phyloP scores from a whole-genome alignment of 2,113 vertebrate genomes.

The Panthera leo region DNA sequence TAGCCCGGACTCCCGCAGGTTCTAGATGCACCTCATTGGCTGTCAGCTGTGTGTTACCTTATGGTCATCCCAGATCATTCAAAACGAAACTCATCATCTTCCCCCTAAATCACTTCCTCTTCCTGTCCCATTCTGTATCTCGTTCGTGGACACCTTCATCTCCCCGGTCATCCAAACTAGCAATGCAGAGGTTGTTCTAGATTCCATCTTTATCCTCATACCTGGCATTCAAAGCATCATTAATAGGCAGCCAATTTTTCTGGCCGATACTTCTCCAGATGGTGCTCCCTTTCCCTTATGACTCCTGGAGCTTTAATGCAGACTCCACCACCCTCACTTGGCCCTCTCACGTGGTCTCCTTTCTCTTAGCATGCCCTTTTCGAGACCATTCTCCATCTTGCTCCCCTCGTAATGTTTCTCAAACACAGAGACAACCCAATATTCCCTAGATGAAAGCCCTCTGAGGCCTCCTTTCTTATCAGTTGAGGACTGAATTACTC shows the following conservation, averaged over 20 bases:
- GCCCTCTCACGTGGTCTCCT: neutral
- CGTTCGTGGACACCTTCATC: neutral
- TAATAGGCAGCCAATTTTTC: neutral
- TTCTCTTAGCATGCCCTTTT: neutral
- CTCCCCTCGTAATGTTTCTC: neutral
- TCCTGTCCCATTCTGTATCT: neutral
- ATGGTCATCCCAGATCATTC: neutral
- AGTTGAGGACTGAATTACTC: neutral
- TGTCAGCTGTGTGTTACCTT: neutral
- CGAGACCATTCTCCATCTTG: neutral
- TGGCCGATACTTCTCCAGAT: neutral
- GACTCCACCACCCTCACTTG: neutral
- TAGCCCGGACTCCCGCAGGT: neutral
- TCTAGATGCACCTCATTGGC: neutral
- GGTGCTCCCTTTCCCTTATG: neutral
- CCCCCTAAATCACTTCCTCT: neutral
- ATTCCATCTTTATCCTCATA: neutral
- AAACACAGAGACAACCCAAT: neutral
- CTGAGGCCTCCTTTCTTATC: neutral
- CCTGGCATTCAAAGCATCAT: neutral
- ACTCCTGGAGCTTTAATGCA: neutral
- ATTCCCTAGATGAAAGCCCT: neutral
- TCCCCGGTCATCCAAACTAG: neutral
- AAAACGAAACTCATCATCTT: neutral
- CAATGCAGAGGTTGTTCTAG: neutral